Conservation (phyloP, 2,888 invertebrate species). For the Clostera curtula region DNA sequence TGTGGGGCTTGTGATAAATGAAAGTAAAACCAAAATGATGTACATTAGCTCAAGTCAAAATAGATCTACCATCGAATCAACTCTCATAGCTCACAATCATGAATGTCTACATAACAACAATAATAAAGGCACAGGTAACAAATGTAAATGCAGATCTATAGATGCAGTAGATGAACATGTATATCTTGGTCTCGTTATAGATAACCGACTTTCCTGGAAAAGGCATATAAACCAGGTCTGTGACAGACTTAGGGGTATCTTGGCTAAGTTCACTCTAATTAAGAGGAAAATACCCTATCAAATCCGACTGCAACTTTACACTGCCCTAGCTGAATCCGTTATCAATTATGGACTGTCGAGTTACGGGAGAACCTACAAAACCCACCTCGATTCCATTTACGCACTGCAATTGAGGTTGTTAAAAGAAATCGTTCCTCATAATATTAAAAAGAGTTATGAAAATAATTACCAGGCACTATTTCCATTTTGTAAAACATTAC, state of each 20-base stretch:
- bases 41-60: too few species aligned
- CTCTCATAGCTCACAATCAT: too few species aligned
- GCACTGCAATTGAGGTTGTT: slow-evolving; percentile 2
- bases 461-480: not conserved
- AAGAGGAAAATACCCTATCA: slow-evolving; percentile 2
- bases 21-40: slow-evolving; percentile 2
- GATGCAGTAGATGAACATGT: not conserved
- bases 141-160: too few species aligned
- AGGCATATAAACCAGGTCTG: not conserved
- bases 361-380: slow-evolving; percentile 2
- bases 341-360: slow-evolving; percentile 1
- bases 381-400: slow-evolving; percentile 1
- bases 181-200: not conserved
- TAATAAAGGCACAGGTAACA: too few species aligned
- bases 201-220: not conserved
- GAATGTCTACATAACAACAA: too few species aligned
- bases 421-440: slow-evolving; percentile 2
- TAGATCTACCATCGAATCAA: too few species aligned
- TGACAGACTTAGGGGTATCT: not conserved
- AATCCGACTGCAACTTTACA: not conserved
- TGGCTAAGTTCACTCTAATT: not conserved
- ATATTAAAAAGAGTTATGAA: slow-evolving; percentile 1
- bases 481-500: slow-evolving; percentile 1
- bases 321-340: not conserved
- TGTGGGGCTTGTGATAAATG: slow-evolving; percentile 1